phyloP scores from a whole-genome alignment of 2,797 vertebrate species.

The Chelmon rostratus region DNA sequence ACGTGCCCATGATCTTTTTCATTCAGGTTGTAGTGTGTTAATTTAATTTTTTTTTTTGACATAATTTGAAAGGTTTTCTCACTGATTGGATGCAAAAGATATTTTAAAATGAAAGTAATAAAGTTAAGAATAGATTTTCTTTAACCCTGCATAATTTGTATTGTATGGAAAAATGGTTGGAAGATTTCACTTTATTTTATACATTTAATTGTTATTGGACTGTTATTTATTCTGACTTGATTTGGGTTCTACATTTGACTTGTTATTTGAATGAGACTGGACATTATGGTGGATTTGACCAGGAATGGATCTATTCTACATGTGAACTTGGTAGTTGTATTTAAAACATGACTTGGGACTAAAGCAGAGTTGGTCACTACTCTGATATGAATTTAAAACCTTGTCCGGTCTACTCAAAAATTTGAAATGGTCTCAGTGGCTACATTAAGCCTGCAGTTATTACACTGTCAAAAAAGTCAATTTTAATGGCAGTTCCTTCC shows the following conservation, averaged over 20 bases:
- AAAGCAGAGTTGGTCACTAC: neutral
- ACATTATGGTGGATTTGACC: neutral
- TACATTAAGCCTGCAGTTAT: constrained; percentile 45
- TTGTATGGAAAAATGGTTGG: neutral
- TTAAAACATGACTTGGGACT: constrained; percentile 10
- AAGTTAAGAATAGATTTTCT: neutral
- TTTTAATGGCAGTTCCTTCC: constrained; percentile 52
- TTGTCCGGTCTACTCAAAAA: constrained; percentile 4
- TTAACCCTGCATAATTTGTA: neutral
- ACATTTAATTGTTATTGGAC: neutral
- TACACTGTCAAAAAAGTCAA: constrained; percentile 45
- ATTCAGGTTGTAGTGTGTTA: neutral
- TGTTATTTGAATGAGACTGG: neutral
- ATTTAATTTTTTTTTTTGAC: neutral
- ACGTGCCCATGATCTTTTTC: neutral
- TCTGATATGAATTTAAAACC: constrained; percentile 37
- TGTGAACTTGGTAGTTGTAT: neutral
- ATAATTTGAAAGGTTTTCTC: neutral
- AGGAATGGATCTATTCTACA: neutral
- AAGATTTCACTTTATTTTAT: neutral
- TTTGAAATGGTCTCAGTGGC: constrained; percentile 36
- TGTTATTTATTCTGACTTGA: neutral
- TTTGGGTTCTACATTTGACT: neutral
- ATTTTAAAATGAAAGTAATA: neutral
- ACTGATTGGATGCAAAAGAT: neutral